Percentiles rank a stretch among this genome's conserved stretches.
phyloP scores from a whole-genome alignment of 2,797 vertebrate species.

The Sandelia bainsii region DNA sequence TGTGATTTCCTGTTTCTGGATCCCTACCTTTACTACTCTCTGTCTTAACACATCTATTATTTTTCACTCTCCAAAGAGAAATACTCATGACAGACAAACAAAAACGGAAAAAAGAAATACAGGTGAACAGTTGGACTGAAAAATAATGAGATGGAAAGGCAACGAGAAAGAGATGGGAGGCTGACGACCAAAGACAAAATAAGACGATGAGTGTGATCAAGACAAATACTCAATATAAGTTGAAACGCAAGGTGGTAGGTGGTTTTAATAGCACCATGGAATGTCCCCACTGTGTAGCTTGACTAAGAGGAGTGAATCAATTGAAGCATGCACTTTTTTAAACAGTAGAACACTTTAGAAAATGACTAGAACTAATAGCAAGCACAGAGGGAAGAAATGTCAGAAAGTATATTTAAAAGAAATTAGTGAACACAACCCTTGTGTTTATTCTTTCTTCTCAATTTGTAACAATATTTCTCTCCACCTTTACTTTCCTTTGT shows the following conservation, averaged over 20 bases:
- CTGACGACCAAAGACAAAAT: constrained; percentile 18
- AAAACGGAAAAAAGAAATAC: not conserved
- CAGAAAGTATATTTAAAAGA: constrained; percentile 16
- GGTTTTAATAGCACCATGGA: constrained; percentile 56
- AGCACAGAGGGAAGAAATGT: not conserved
- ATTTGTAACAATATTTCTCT: not conserved
- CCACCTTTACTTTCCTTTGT: not conserved
- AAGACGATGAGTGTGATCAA: constrained; percentile 25
- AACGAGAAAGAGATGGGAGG: not conserved
- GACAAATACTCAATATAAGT: constrained; percentile 34
- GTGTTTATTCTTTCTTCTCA: not conserved
- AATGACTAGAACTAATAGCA: constrained; percentile 14
- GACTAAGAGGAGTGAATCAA: constrained; percentile 40
- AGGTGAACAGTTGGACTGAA: constrained; percentile 5
- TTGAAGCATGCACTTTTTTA: constrained; percentile 50
- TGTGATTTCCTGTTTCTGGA: constrained; percentile 17
- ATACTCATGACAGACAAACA: constrained; percentile 30
- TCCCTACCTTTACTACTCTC: constrained; percentile 1
- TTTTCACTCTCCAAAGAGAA: constrained; percentile 8
- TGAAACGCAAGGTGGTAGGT: constrained; percentile 45
- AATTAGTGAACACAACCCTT: constrained; percentile 17
- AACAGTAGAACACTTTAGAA: constrained; percentile 25
- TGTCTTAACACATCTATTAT: constrained; percentile 8
- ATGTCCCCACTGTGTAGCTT: constrained; percentile 37
- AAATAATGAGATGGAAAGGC: constrained; percentile 9